Evolutionary conservation across 2,113 vertebrate genomes (phyloP).

Genomic region (Vidua macroura): DNA sequence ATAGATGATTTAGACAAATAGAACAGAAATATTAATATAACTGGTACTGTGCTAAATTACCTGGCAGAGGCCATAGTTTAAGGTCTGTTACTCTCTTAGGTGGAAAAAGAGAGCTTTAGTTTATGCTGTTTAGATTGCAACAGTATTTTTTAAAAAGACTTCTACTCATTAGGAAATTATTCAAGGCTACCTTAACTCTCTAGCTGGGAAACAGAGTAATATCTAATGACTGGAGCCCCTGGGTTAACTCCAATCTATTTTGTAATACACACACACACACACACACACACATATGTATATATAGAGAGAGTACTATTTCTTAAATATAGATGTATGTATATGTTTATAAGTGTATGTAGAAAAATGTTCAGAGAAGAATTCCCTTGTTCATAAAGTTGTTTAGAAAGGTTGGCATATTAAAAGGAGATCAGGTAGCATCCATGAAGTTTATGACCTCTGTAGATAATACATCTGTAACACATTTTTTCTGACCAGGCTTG

Average conservation of each 20-base stretch:
- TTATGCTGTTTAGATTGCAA: neutral
- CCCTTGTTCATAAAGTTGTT: neutral
- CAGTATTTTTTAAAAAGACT: neutral
- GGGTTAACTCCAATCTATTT: neutral
- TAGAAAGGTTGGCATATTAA: neutral
- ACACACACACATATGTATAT: no score
- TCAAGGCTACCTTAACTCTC: neutral
- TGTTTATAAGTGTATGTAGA: neutral
- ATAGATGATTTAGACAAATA: constrained; percentile 15
- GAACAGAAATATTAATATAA: constrained; percentile 38
- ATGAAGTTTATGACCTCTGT: neutral
- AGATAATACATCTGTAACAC: neutral
- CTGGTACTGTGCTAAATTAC: neutral
- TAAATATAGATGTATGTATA: neutral
- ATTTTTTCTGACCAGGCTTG: neutral
- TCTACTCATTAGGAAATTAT: neutral
- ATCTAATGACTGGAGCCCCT: neutral
- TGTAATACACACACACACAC: neutral
- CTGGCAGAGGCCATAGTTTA: neutral
- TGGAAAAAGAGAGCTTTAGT: neutral
- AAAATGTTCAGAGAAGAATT: neutral
- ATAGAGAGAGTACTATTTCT: neutral
- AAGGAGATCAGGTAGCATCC: neutral
- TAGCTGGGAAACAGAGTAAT: neutral
- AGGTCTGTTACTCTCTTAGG: neutral